These are phyloP conservation scores for Chrysochloris asiatica DNA, from an alignment of 2,113 vertebrate species.

Conservation along the genomic window DNA sequence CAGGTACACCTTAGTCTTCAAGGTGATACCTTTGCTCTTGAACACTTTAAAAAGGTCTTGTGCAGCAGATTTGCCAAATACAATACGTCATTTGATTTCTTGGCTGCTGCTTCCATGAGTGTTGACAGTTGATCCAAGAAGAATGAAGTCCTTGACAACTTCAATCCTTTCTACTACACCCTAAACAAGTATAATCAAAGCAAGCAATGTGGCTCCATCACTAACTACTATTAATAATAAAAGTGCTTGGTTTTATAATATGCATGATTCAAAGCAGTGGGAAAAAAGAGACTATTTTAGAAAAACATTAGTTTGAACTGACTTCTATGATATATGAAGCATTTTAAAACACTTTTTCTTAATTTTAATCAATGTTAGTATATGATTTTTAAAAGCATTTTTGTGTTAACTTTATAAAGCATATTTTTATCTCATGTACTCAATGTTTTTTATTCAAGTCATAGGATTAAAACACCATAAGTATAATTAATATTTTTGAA, in stretches of 20 bases:
- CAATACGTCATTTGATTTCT: too few species aligned
- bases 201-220: conserved; percentile 42
- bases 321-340: conserved; percentile 43
- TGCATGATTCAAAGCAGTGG: neutral
- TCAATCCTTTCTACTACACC: too few species aligned
- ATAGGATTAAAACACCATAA: conserved; percentile 25
- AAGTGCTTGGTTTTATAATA: neutral
- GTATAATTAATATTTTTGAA: conserved; percentile 67
- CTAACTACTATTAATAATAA: neutral
- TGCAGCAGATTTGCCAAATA: too few species aligned
- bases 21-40: too few species aligned
- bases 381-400: conserved; percentile 40
- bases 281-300: neutral
- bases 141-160: too few species aligned
- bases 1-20: too few species aligned
- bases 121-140: too few species aligned
- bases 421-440: conserved; percentile 55
- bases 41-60: too few species aligned
- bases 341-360: conserved; percentile 56
- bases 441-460: conserved; percentile 63
- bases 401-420: conserved; percentile 66
- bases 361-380: conserved; percentile 51
- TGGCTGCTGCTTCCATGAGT: too few species aligned
- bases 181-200: conserved; percentile 50
- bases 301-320: conserved; percentile 61